Base-by-base conservation (phyloP, 2,888 invertebrate species). In the Caenorhabditis drosophilae region DNA sequence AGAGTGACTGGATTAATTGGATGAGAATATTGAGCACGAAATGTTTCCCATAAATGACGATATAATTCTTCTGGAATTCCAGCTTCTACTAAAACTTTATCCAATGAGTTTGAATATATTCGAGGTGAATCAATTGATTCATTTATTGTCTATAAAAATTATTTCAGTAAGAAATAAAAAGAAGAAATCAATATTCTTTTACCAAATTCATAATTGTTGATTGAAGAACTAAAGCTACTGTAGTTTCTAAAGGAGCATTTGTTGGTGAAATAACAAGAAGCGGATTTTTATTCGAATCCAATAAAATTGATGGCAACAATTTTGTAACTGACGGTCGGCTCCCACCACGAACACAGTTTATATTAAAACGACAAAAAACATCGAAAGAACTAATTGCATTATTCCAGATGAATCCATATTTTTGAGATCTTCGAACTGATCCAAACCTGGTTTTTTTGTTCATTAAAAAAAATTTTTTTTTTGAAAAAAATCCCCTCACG, bases 371-470 rank as follows among this genome's bases (percentile, higher is more conserved):
- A 31, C 66, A 66, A 41, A 52, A 59, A 18, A 60, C 59, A 27
- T 66, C 59, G 45, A 75, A 75, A 6, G 68, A 60, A 2, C 61
- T 55, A 56, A 75, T 67, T 7, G 66, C 68, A 36, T 75, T 73
- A 48, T 75, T 75, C 75, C 75, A 75, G 18, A 70, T 57, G 35
- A 70, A 73, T 16, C 75, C 75, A 26, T 69, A 45, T 2, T 49
- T 48, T 1, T 61, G 54, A 16, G 63, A 63, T 9, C 64, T 56
- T 3, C 68, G 59, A 2, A 64, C 59, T 0, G 75, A 58, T 18
- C 75, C 75, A 41, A 72, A 74, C 1, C 71, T 74, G 31, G 31
- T 31, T 31, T 31, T 31, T 12, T 31, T 31, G 31, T 31, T 31
- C 6, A 22, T 9, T 22, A 4, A 3, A 25, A 38, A 20, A 42